Percentiles rank a stretch among this genome's conserved stretches.
These are phyloP conservation scores for Hippasteria phrygiana DNA, from an alignment of 53 echinoderm and acorn worm species.

Conservation along the genomic window DNA sequence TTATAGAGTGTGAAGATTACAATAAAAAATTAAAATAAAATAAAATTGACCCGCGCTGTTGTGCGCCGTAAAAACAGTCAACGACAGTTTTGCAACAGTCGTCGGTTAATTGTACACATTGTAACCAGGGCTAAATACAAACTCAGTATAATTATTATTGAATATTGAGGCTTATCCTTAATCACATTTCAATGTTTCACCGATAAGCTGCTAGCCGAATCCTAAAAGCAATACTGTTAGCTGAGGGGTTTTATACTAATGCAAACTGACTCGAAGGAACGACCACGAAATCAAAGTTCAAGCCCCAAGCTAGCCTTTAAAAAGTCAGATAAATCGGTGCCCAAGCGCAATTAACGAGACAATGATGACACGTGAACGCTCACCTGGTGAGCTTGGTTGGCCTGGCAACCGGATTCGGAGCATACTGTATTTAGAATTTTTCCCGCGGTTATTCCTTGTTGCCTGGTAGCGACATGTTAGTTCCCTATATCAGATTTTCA, in stretches of 20 bases:
- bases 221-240: neutral
- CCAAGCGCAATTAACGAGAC: slow-evolving; percentile 17
- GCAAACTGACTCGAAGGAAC: neutral
- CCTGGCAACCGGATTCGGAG: neutral
- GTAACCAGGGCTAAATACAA: neutral
- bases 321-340: slow-evolving; percentile 7
- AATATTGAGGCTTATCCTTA: too few species aligned
- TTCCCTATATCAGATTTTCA: neutral
- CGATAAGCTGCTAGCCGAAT: neutral
- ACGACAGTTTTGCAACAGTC: neutral
- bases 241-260: neutral
- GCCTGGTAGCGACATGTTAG: neutral
- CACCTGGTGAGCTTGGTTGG: neutral
- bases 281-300: slow-evolving; percentile 58
- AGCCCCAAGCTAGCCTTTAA: neutral
- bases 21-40: too few species aligned
- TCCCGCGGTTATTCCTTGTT: neutral
- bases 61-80: neutral
- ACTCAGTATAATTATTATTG: too few species aligned
- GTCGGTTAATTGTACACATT: neutral
- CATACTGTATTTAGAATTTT: neutral
- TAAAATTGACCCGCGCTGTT: too few species aligned
- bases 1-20: too few species aligned
- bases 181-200: neutral
- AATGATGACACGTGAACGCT: neutral